Conservation (phyloP, 2,888 invertebrate species). For the Phortica magna region DNA sequence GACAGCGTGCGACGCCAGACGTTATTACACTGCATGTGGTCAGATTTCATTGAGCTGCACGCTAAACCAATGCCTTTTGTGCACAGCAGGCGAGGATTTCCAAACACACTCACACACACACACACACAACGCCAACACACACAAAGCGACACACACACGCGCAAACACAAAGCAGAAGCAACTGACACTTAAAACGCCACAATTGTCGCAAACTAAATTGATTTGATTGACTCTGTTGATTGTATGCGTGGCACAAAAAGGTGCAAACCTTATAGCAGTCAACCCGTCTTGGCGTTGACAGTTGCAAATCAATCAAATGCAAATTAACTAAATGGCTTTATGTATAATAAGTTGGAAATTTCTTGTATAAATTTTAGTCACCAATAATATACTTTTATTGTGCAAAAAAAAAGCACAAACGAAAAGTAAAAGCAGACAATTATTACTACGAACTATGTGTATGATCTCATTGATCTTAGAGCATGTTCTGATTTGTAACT, state of each 20-base stretch:
- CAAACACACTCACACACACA: not conserved
- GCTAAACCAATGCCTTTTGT: conserved; percentile 8
- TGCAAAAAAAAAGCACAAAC: no score
- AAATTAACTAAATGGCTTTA: not conserved
- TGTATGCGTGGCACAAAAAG: not conserved
- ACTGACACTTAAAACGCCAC: not conserved
- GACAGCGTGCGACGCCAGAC: not conserved
- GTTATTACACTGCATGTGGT: conserved; percentile 19
- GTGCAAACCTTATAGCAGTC: not conserved
- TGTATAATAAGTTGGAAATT: no score
- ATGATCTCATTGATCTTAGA: no score
- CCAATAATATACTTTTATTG: no score
- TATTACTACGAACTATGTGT: no score
- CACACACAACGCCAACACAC: not conserved
- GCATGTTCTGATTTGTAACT: no score
- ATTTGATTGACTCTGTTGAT: conserved; percentile 29
- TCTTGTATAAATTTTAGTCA: no score
- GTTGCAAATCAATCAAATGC: conserved; percentile 16
- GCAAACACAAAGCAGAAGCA: not conserved
- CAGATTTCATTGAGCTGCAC: conserved; percentile 23
- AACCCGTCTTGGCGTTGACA: not conserved
- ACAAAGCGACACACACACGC: not conserved
- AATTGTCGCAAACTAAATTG: conserved; percentile 1
- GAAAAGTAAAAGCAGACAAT: no score
- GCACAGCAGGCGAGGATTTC: conserved; percentile 18